Percentiles rank a stretch among this genome's conserved stretches.
Conservation (phyloP, 2,113 vertebrate genomes). For the Melanerpes aurifrons region DNA sequence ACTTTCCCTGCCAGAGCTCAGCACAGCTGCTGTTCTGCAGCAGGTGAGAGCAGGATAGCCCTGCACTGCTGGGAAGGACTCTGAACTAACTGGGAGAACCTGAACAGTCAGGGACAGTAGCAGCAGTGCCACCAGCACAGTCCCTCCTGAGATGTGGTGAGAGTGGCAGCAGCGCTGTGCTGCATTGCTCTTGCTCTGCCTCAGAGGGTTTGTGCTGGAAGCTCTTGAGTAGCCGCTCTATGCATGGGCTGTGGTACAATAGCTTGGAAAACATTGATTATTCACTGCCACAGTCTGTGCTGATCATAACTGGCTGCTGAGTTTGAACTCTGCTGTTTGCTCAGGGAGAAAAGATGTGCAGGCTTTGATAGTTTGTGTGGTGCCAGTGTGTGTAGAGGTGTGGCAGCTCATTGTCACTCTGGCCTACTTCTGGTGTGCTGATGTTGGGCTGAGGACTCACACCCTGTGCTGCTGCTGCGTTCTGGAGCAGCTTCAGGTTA, state of each 20-base stretch:
- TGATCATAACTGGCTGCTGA: accelerated
- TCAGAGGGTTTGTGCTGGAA: not conserved
- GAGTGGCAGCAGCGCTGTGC: not conserved
- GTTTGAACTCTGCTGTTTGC: not conserved
- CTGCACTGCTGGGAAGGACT: not conserved
- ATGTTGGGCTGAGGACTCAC: not conserved
- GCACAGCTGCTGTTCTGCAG: not conserved
- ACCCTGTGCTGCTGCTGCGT: not conserved
- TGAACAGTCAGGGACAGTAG: not conserved
- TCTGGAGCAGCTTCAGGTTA: not conserved
- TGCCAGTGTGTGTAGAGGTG: not conserved
- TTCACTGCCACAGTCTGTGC: not conserved
- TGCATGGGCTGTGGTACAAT: not conserved
- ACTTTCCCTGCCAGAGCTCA: not conserved
- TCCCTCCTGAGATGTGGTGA: not conserved
- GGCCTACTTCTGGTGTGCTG: not conserved
- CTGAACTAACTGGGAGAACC: not conserved
- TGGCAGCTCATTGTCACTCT: not conserved
- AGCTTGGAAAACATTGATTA: not conserved
- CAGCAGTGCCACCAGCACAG: not conserved
- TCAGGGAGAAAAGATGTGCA: not conserved
- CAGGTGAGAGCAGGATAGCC: not conserved
- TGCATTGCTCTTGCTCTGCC: not conserved
- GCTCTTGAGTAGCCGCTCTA: not conserved
- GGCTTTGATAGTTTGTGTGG: not conserved